Conservation (phyloP, 1,140 invertebrate genomes). For the Bombyx mori region ASM3026992v2 NC_085127.1:2405001-2405500, state of each 20-base stretch:
- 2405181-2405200: slow-evolving; percentile 35
- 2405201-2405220: slow-evolving; percentile 43
- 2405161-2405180: slow-evolving; percentile 42
- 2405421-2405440: too few species aligned
- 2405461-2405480: slow-evolving; percentile 23
- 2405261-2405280: too few species aligned
- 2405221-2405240: slow-evolving; percentile 27
- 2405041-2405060: neutral
- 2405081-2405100: slow-evolving; percentile 6
- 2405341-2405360: too few species aligned
- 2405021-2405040: neutral
- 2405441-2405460: slow-evolving; percentile 24
- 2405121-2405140: slow-evolving; percentile 46
- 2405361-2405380: too few species aligned
- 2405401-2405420: too few species aligned
- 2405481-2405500: slow-evolving; percentile 16
- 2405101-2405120: slow-evolving; percentile 37
- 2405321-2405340: too few species aligned
- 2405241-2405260: too few species aligned
- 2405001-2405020: neutral
- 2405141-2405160: slow-evolving; percentile 46
- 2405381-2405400: too few species aligned
- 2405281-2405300: too few species aligned
- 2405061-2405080: slow-evolving; percentile 1
- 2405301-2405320: too few species aligned